Percentiles rank a stretch among this genome's conserved stretches.
Evolutionary conservation across 1,140 invertebrate genomes (phyloP).

Genomic region (Oryctes rhinoceros): DNA sequence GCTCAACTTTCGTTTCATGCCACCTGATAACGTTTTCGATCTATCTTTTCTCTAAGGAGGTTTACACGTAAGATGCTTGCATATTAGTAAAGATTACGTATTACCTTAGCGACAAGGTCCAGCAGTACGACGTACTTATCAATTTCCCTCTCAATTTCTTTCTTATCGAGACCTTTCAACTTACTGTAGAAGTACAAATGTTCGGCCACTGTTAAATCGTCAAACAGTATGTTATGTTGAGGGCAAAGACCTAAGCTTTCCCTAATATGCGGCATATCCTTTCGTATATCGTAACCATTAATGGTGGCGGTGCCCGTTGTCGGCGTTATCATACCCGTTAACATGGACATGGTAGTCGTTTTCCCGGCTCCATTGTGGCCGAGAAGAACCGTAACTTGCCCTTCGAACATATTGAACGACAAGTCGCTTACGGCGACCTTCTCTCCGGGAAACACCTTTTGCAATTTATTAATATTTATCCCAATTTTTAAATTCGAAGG

Average conservation of each 20-base stretch:
- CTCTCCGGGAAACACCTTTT: constrained; percentile 65
- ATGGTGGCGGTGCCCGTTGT: constrained; percentile 72
- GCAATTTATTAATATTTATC: constrained; percentile 68
- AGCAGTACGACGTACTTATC: constrained; percentile 74
- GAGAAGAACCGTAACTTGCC: constrained; percentile 73
- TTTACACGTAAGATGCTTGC: no score
- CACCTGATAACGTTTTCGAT: constrained; percentile 75
- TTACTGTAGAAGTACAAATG: constrained; percentile 88
- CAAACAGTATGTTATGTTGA: constrained; percentile 93
- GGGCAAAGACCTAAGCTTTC: constrained; percentile 84
- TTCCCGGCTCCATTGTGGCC: constrained; percentile 75
- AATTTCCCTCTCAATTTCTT: constrained; percentile 65
- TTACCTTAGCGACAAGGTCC: constrained; percentile 67
- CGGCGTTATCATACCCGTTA: constrained; percentile 73
- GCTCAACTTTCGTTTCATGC: constrained; percentile 83
- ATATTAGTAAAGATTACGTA: constrained; percentile 57
- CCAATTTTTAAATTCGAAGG: constrained; percentile 62
- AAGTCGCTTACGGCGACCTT: constrained; percentile 74
- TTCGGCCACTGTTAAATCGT: constrained; percentile 87
- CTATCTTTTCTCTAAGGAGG: constrained; percentile 58
- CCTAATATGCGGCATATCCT: constrained; percentile 66
- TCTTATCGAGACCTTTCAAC: constrained; percentile 73
- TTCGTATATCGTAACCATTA: constrained; percentile 71
- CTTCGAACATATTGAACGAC: constrained; percentile 71
- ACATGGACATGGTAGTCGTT: constrained; percentile 79